Evolutionary conservation across 2,797 vertebrate genomes (phyloP), one percentile per base, ranked within the genome.

Genomic region (Chiroxiphia lanceolata): DNA sequence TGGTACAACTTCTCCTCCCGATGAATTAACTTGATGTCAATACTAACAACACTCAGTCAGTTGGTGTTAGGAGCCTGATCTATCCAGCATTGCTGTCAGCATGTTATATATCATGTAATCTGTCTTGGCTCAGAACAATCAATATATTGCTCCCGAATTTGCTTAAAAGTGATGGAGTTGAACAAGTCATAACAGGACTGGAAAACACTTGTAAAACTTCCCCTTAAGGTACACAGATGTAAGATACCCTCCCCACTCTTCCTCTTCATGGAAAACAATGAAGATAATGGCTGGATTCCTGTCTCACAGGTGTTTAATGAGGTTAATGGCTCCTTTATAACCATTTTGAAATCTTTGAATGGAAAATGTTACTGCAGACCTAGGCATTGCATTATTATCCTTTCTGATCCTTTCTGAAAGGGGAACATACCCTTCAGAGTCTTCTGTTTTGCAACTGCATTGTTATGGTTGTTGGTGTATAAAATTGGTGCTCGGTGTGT

Each of bases 391-490:
- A 38, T 79, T 92, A 78, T 89, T 94, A 51, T 78, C 85, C 54
- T 89, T 87, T 63, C 75, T 31, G 47, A 95, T 42, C 29, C 82
- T 51, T 83, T 91, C 93, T 90, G 89, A 96, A 96, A 94, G 79
- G 87, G 80, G 84, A 95, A 64, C 1, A 4, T 95, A 97, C 80
- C 96, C 96, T 98, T 97, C 94, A 96, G 83, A 93, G 34, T 83
- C 92, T 77, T 97, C 92, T 95, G 76, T 95, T 97, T 96, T 95
- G 91, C 84, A 93, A 92, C 91, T 95, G 85, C 94, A 95, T 97
- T 97, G 94, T 96, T 97, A 96, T 94, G 95, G 91, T 97, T 97
- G 95, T 97, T 97, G 97, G 92, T 96, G 95, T 98, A 97, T 97
- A 98, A 97, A 97, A 97, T 97, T 97, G 95, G 92, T 96, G 93